A percentile compares a stretch with the other conserved stretches of the same genome.
Conservation (phyloP, 2,888 invertebrate genomes). For the Leucophora obtusa region DNA sequence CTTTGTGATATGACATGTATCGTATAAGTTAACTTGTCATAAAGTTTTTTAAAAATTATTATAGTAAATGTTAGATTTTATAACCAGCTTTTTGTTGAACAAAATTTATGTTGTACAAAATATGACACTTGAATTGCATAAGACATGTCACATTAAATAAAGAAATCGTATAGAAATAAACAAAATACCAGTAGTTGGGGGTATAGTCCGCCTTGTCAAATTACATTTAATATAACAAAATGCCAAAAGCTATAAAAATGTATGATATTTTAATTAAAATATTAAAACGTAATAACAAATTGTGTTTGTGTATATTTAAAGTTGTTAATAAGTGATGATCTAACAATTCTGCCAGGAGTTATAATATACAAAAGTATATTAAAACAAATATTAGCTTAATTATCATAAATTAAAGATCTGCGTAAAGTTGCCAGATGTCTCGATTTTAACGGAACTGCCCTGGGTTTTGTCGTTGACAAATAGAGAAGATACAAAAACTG, state of each 20-base stretch:
- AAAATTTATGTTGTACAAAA: slow-evolving; percentile 4
- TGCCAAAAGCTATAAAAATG: slow-evolving; percentile 37
- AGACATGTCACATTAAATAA: slow-evolving; percentile 58
- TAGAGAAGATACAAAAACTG: too few species aligned
- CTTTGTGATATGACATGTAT: background rate
- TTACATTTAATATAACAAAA: slow-evolving; percentile 34
- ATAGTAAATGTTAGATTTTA: background rate
- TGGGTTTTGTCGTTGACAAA: too few species aligned
- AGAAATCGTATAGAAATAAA: slow-evolving; percentile 36
- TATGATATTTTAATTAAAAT: slow-evolving; percentile 23
- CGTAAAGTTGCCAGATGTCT: too few species aligned
- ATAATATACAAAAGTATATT: too few species aligned
- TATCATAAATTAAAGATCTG: too few species aligned
- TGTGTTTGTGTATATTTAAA: too few species aligned
- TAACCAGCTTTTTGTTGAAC: background rate
- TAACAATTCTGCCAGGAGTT: too few species aligned
- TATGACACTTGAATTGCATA: slow-evolving; percentile 46
- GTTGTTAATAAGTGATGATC: too few species aligned
- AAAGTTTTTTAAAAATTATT: background rate
- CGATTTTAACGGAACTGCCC: too few species aligned
- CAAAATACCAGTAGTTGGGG: slow-evolving; percentile 26
- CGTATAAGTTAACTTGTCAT: background rate
- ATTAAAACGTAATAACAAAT: background rate
- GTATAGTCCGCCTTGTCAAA: slow-evolving; percentile 19
- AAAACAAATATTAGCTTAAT: too few species aligned